Evolutionary conservation across 1,140 invertebrate species (phyloP).

Genomic region (Rhynchophorus ferrugineus): DNA sequence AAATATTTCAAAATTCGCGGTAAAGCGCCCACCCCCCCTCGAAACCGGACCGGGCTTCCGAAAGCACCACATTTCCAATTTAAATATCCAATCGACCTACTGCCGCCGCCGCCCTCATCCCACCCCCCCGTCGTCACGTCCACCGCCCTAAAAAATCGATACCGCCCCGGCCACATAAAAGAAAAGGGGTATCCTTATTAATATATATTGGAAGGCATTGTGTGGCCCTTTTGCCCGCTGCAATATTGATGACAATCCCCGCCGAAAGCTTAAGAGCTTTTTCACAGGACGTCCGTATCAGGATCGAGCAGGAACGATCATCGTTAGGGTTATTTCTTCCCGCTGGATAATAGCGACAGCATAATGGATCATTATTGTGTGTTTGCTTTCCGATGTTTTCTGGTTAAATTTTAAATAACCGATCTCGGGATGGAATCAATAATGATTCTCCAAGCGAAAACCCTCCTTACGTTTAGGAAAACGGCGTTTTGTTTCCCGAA

Average conservation of each 20-base stretch:
- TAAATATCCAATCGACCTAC: too few relatives aligned
- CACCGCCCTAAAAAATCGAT: too few relatives aligned
- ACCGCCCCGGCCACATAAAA: slow-evolving; percentile 8
- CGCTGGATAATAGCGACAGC: slow-evolving; percentile 20
- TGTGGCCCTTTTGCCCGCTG: slow-evolving; percentile 17
- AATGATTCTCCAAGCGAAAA: too few relatives aligned
- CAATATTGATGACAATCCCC: slow-evolving; percentile 24
- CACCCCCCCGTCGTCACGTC: too few relatives aligned
- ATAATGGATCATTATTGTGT: slow-evolving; percentile 25
- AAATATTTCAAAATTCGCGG: too few relatives aligned
- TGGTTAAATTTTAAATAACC: slow-evolving; percentile 17
- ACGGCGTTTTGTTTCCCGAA: too few relatives aligned
- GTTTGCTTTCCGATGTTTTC: slow-evolving; percentile 24
- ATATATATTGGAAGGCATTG: slow-evolving; percentile 21
- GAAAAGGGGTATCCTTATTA: slow-evolving; percentile 20
- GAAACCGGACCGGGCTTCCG: too few relatives aligned
- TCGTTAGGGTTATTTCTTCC: slow-evolving; percentile 25
- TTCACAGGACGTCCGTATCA: slow-evolving; percentile 23
- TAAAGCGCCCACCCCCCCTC: too few relatives aligned
- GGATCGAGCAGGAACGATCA: slow-evolving; percentile 20
- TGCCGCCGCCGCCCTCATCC: too few relatives aligned
- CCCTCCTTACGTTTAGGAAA: too few relatives aligned
- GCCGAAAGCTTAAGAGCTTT: slow-evolving; percentile 22
- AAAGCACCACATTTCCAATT: too few relatives aligned
- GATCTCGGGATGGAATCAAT: too few relatives aligned